Evolutionary conservation across 1,140 invertebrate species (phyloP), one percentile per base, ranked within the genome.

Genomic region (Asbolus verrucosus): DNA sequence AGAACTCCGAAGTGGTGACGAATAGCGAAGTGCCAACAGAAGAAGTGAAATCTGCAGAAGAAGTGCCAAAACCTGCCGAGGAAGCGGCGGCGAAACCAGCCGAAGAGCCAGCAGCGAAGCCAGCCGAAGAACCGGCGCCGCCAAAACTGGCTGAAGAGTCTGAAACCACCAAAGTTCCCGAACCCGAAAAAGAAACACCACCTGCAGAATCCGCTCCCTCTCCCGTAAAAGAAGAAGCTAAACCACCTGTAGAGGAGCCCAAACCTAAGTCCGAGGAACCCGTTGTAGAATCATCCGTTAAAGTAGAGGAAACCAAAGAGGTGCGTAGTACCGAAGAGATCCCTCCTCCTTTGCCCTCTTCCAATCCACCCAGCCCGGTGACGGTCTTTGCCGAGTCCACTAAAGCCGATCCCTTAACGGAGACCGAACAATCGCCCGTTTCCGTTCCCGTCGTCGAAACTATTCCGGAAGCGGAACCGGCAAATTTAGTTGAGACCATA

Each of bases 331-430:
- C 50, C 67, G 80, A 80, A 71, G 80, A 81, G 75, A 72, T 80
- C 67, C 80, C 79, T 65, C 80, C 80, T 14, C 80, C 80, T 61
- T 77, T 81, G 59, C 80, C 80, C 21, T 76, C 79, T 76, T 80
- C 80, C 21, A 80, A 81, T 65, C 80, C 80, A 36, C 80, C 80
- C 18, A 78, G 74, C 68, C 75, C 78, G 72, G 77, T 81, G 71
- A 79, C 77, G 71, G 80, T 78, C 16, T 81, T 81, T 59, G 79
- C 79, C 67, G 80, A 81, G 69, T 79, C 79, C 27, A 80, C 78
- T 19, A 81, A 80, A 73, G 79, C 78, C 27, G 78, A 78, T 41
- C 59, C 65, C 21, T 43, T 73, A 43, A 67, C 73, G 9, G 61
- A 65, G 15, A 65, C 39, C 21, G n/a, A n/a, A n/a, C n/a, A n/a